Percentiles rank a stretch among this genome's conserved stretches.
Evolutionary conservation across 2,888 invertebrate genomes (phyloP).

Genomic region (Teinopalpus imperialis): DNA sequence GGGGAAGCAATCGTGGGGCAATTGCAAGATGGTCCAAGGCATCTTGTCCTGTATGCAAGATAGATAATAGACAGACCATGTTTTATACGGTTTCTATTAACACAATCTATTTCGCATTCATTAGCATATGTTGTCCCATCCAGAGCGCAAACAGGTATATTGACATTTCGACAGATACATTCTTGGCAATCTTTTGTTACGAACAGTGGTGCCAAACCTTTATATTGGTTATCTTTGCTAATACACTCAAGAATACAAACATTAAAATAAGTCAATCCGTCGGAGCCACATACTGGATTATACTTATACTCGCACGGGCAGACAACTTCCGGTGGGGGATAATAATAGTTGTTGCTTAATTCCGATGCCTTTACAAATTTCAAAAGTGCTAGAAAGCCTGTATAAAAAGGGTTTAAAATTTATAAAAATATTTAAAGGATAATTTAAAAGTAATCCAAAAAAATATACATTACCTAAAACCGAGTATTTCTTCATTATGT

Average conservation of each 20-base stretch:
- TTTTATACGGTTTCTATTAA: constrained; percentile 30
- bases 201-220: constrained; percentile 11
- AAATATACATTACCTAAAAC: not conserved
- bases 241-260: constrained; percentile 31
- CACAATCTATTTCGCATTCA: constrained; percentile 36
- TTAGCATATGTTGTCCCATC: constrained; percentile 37
- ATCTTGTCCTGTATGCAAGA: constrained; percentile 33
- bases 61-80: constrained; percentile 28
- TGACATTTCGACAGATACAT: constrained; percentile 32
- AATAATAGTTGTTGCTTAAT: not conserved
- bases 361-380: not conserved
- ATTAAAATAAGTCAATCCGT: constrained; percentile 32
- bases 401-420: no score
- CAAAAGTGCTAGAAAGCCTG: constrained; percentile 7
- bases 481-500: constrained; percentile 10
- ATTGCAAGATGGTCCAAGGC: constrained; percentile 30
- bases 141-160: constrained; percentile 43
- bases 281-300: constrained; percentile 34
- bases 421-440: no score
- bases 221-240: constrained; percentile 21
- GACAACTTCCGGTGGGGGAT: not conserved
- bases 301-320: constrained; percentile 29
- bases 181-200: constrained; percentile 26
- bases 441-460: no score
- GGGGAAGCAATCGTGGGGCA: constrained; percentile 32